Evolutionary conservation across 2,113 vertebrate species (phyloP).

Genomic region (Pycnonotus jocosus): DNA sequence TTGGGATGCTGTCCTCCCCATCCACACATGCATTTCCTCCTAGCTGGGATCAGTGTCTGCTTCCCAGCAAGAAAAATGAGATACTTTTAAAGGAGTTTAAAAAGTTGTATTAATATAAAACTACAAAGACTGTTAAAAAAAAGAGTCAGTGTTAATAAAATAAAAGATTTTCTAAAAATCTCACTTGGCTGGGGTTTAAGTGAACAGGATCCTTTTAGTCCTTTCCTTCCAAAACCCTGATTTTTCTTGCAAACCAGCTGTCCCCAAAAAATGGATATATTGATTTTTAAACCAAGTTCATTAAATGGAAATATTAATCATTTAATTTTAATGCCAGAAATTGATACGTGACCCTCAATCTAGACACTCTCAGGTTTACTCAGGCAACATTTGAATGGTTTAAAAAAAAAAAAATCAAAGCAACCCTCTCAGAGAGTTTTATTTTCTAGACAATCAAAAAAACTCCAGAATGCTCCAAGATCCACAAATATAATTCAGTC

Average conservation of each 20-base stretch:
- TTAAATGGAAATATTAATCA: background rate
- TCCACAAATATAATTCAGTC: conserved; percentile 16
- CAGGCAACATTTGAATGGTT: background rate
- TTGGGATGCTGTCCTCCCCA: background rate
- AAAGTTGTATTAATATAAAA: background rate
- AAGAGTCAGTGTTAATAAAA: background rate
- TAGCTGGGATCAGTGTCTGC: background rate
- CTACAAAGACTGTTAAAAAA: background rate
- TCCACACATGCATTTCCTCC: background rate
- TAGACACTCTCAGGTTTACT: background rate
- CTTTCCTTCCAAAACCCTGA: background rate
- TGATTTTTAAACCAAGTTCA: background rate
- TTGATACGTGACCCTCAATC: background rate
- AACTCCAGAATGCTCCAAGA: conserved; percentile 31
- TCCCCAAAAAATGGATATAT: background rate
- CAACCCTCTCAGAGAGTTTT: conserved; percentile 47
- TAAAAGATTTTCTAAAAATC: background rate
- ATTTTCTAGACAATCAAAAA: conserved; percentile 51
- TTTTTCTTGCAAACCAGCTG: background rate
- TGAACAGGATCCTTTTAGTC: background rate
- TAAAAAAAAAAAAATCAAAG: background rate
- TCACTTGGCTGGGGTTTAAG: background rate
- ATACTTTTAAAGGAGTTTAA: background rate
- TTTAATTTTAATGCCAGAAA: background rate
- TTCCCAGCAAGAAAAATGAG: background rate